Base-by-base conservation (phyloP, 2,113 vertebrate species). In the Cyprinus carpio region DNA sequence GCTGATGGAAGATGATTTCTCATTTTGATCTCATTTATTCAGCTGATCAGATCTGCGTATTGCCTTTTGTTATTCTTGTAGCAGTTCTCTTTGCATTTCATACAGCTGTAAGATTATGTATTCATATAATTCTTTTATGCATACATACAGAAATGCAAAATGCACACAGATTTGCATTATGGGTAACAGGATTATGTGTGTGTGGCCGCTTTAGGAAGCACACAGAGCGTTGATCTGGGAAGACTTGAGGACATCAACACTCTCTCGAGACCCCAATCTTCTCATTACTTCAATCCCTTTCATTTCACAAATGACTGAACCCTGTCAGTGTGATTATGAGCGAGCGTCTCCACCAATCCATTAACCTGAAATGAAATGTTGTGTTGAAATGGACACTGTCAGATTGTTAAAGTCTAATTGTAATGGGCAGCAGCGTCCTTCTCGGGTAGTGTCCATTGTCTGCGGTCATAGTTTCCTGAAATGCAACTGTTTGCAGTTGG, bases 131-230 rank as follows among this genome's bases (percentile, higher is more conserved):
- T 46, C 40, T 40, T 60, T 60, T 10, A 78, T 78, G 20, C 3
- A 46, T 25, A 62, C 9, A 7, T 13, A 46, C 7, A 31, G 27
- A 75, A 8, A 75, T 54, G 56, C 29, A 58, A 10, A 64, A 31
- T 4, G 0, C 31, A 20, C 1, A 15, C 10, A 37, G 29, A 65
- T 75, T 81, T 81, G 54, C 64, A 60, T 80, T 80, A 56, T 29
- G 13, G 16, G 20, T 85, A 80, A 80, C 37, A 20, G 51, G 64
- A 85, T 85, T 34, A 31, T 9, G 84, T 78, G 40, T 40, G 83
- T 40, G 62, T 77, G 46, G 8, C 7, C 1, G 7, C 40, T 75
- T 51, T 51, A 20, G 25, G 16, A 49, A 8, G 18, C 71, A 25
- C 40, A 46, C 37, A 4, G 71, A 0, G 6, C 46, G 54, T 58